phyloP scores from a whole-genome alignment of 2,113 vertebrate species.

The Pollimyrus isidori region DNA sequence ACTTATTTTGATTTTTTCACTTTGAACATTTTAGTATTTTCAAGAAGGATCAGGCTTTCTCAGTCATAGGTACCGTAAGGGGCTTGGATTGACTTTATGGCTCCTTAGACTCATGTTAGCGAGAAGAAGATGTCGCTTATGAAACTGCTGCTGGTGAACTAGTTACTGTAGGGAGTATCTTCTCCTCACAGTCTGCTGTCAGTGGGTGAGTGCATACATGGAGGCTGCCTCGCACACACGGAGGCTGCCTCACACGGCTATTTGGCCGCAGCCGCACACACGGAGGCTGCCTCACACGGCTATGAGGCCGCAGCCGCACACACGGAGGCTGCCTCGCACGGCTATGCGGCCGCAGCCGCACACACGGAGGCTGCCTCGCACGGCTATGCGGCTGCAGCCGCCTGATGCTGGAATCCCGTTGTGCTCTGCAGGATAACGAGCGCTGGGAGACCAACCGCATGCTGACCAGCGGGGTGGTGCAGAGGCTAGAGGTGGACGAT shows the following conservation, averaged over 20 bases:
- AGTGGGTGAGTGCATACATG: neutral
- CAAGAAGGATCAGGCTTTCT: neutral
- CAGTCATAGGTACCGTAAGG: neutral
- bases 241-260: too few relatives aligned
- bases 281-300: too few relatives aligned
- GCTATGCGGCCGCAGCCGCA: neutral
- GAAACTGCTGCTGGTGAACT: neutral
- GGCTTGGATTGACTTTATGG: neutral
- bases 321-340: neutral
- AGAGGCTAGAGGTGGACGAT: slow-evolving; percentile 90
- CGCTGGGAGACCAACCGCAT: slow-evolving; percentile 99
- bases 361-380: neutral
- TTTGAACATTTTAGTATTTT: neutral
- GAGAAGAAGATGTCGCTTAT: neutral
- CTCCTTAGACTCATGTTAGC: neutral
- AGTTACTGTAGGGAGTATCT: neutral
- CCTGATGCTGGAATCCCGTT: neutral
- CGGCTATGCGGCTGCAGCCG: neutral
- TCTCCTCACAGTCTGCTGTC: neutral
- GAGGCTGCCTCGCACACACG: too few relatives aligned
- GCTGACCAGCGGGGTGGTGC: slow-evolving; percentile 96
- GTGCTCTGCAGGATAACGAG: slow-evolving; percentile 78
- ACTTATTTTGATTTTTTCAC: neutral
- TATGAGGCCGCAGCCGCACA: too few relatives aligned
- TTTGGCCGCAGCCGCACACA: too few relatives aligned